Evolutionary conservation across 2,888 invertebrate genomes (phyloP), one percentile per base, ranked within the genome.

Genomic region (Drosophila kuntzei): DNA sequence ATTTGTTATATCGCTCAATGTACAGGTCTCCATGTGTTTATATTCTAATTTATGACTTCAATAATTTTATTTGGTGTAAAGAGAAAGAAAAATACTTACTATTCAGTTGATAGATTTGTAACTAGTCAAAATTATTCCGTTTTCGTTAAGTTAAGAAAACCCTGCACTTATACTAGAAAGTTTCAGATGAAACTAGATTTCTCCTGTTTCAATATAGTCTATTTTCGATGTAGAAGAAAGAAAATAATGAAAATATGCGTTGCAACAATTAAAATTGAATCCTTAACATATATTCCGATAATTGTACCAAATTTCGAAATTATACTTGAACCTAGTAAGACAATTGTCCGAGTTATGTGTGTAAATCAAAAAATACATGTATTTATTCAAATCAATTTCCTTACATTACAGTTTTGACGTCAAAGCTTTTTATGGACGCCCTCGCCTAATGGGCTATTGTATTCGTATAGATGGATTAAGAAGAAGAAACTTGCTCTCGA

Each of bases 401-500:
- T 11, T 32, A 32, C 29, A 32, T 12, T 32, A n/a, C 6, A 34
- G 34, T 1, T 32, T 4, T 34, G 20, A 34, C 47, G 47, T 34
- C 49, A 50, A 25, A 11, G 1, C 25, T 27, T 34, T 51, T 18
- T n/a, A 18, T 44, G n/a, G 8, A 2, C 22, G 8, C 18, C 22
- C 44, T 14, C 12, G n/a, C 16, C 16, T 25, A 18, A 16, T 14
- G 9, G 14, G 11, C 18, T 22, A 22, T 8, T 16, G n/a, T 27
- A 4, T 16, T 34, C 29, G 36, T 54, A 25, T 34, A 16, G 39
- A 49, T 36, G 41, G 43, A 25, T 46, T 44, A 25, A 36, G 14
- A 63, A 75, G 57, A 25, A 39, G 18, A 69, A 69, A 57, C 29
- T 37, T 27, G 70, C 7, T 46, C n/a, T 20, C 39, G 41, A 39